These are phyloP conservation scores for Thomomys bottae DNA, from an alignment of 2,113 vertebrate species.

Conservation along the genomic window DNA sequence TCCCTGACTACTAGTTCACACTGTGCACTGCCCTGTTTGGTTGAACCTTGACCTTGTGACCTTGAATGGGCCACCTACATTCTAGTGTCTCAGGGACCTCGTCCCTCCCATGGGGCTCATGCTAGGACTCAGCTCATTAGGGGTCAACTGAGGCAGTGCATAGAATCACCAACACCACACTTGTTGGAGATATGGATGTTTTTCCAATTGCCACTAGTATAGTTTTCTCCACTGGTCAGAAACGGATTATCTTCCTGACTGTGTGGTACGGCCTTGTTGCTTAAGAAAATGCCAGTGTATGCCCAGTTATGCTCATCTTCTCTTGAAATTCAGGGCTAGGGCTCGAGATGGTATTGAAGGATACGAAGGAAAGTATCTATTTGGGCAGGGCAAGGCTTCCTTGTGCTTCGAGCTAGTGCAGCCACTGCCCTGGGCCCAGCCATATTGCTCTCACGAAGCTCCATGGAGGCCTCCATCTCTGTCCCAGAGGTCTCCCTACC, in stretches of 20 bases:
- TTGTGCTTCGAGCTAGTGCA: not conserved
- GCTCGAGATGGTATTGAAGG: accelerated
- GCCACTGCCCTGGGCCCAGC: accelerated
- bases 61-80: not conserved
- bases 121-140: accelerated
- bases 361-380: not conserved
- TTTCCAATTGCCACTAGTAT: accelerated
- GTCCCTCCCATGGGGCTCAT: not conserved
- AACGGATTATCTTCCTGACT: accelerated
- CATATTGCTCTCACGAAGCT: not conserved
- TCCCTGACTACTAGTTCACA: not conserved
- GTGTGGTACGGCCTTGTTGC: accelerated
- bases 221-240: not conserved
- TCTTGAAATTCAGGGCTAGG: not conserved
- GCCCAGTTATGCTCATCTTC: accelerated
- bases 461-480: not conserved
- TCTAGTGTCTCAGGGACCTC: not conserved
- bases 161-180: accelerated
- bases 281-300: accelerated
- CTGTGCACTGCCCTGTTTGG: accelerated
- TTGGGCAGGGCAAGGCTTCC: not conserved
- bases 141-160: accelerated
- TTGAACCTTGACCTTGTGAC: accelerated
- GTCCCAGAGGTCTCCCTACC: too few relatives aligned
- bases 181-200: accelerated